Evolutionary conservation across 2,797 vertebrate species (phyloP), one percentile per base, ranked within the genome.

Genomic region (Notolabrus celidotus): DNA sequence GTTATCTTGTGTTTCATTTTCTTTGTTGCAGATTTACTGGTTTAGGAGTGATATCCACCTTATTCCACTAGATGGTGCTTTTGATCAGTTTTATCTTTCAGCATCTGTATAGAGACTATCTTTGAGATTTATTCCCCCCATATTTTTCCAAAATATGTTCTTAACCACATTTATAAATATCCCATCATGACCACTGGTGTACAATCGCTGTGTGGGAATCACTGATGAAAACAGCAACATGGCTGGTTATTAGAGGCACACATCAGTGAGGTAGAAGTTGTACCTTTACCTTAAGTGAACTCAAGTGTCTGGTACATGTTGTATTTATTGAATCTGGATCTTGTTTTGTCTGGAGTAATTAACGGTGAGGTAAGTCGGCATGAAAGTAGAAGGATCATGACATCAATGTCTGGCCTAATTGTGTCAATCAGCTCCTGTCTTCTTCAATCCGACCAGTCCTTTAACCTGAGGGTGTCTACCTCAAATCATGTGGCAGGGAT

Each of bases 51-150:
- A n/a, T n/a, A n/a, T 1, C 10, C 20, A 43, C 11, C 1, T 14
- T 33, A 15, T 3, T 27, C 80, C 84, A 86, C 70, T 67, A 84
- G 88, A 58, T 85, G 83, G 82, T n/a, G 79, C 67, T 54, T 53
- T 46, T 67, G 57, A 59, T 39, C 70, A 64, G 31, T 16, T 47
- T 0, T 11, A 34, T 19, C 14, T 38, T 1, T 42, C 25, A 2
- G 9, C 10, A 15, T 22, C 11, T 10, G 20, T 1, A 33, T 15
- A 22, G 10, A 34, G n/a, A n/a, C n/a, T n/a, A n/a, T n/a, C n/a
- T n/a, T n/a, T n/a, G n/a, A n/a, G n/a, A 27, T 27, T 27, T 27
- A 27, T 6, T 3, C 27, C n/a, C n/a, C n/a, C 27, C 27, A 3
- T 27, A 27, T 27, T 27, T 6, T 27, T 27, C 6, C 3, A 27